Base-by-base conservation (phyloP, 2,797 vertebrate genomes). In the Gymnoscopelus microlampas region DNA sequence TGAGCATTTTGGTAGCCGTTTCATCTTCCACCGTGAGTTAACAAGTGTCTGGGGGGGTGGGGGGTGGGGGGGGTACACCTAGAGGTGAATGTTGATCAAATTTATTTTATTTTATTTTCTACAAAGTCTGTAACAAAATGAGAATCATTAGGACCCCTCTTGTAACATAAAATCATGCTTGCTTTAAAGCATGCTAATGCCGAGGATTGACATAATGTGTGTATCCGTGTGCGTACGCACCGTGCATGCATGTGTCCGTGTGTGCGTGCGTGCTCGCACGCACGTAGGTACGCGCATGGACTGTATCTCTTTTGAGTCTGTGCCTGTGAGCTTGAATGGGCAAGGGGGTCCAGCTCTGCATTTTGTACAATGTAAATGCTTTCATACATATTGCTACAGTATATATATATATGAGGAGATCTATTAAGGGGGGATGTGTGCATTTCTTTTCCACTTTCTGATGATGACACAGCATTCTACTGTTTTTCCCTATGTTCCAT, bases 301-400 rank as follows among this genome's bases (percentile, higher is more conserved):
- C 23, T 35, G 23, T 53, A 14, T 12, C 10, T 32, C 23, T 5
- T 66, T 6, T 56, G 4, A 24, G 24, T 49, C 12, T 63, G 23
- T 63, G 66, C 29, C 32, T 74, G 60, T 53, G 14, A 53, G 63
- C 12, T 68, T 74, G 70, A 77, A 53, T 70, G 72, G 10, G 15
- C 19, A 9, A 53, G 54, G 53, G 66, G 66, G 63, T 73, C 48
- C 39, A 65, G 55, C 50, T 54, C 53, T 80, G 80, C 83, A 74
- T 89, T 89, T 87, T 89, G 23, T 87, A 87, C 65, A 78, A 81
- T 87, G 80, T 88, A 85, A 89, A 87, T 82, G 81, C 76, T 84
- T 88, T 85, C 81, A 78, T 81, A 76, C 80, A 74, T 70, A 78
- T 74, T 59, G 71, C 44, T 77, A 35, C 32, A 35, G 32, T 35